Percentiles rank a stretch among this genome's conserved stretches.
These are phyloP conservation scores for Callionymus lyra DNA, from an alignment of 2,113 vertebrate genomes.

Conservation along the genomic window DNA sequence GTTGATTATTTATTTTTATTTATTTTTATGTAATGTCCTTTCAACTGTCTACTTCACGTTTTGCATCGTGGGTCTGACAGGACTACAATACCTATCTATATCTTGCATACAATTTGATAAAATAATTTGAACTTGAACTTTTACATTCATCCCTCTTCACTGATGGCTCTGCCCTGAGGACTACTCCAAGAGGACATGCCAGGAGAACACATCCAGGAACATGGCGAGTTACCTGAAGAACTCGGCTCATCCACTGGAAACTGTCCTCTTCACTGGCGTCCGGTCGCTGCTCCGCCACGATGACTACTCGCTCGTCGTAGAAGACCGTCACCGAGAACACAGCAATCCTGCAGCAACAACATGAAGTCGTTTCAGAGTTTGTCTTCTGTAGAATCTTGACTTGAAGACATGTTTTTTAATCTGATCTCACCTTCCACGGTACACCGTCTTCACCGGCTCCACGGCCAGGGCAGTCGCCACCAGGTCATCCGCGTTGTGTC, in stretches of 20 bases:
- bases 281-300: conserved; percentile 90
- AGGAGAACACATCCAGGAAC: background rate
- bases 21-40: too few species aligned
- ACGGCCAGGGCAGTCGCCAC: conserved; percentile 92
- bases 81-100: background rate
- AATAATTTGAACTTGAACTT: too few species aligned
- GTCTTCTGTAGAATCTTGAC: background rate
- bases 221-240: conserved; percentile 77
- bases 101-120: too few species aligned
- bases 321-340: conserved; percentile 95
- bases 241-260: conserved; percentile 98
- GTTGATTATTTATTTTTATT: too few species aligned
- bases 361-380: background rate
- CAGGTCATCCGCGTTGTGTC: conserved; percentile 93
- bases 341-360: conserved; percentile 73
- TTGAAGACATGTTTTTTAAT: background rate
- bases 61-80: too few species aligned
- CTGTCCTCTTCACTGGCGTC: conserved; percentile 94
- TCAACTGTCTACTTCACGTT: too few species aligned
- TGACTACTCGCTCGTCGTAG: conserved; percentile 92
- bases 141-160: too few species aligned
- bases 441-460: conserved; percentile 92
- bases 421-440: conserved; percentile 84
- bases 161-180: too few species aligned
- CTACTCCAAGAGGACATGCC: too few species aligned